phyloP scores from a whole-genome alignment of 2,888 invertebrate genomes.

The Pachliopta kotzebuea region DNA sequence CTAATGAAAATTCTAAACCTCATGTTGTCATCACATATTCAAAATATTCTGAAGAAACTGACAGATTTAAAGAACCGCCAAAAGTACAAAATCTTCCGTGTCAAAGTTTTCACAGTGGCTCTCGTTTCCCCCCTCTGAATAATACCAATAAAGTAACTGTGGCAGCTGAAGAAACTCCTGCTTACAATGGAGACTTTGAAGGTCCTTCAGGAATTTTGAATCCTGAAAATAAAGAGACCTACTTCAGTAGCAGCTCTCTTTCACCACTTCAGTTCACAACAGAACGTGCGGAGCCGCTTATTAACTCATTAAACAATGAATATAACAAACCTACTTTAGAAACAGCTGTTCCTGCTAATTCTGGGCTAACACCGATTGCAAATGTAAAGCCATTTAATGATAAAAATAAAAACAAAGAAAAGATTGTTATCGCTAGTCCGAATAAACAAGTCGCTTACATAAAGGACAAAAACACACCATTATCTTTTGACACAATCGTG shows the following conservation, averaged over 20 bases:
- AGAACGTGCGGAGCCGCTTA: background rate
- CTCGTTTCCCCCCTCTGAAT: constrained; percentile 1
- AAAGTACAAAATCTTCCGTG: constrained; percentile 11
- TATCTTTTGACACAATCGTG: background rate
- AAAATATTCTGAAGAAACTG: constrained; percentile 2
- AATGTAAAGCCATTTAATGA: background rate
- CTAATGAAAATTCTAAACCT: constrained; percentile 14
- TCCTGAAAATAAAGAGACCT: constrained; percentile 26
- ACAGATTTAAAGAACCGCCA: background rate
- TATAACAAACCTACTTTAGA: constrained; percentile 1
- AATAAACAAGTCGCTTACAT: constrained; percentile 16
- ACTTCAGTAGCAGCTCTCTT: constrained; percentile 6
- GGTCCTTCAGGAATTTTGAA: constrained; percentile 36
- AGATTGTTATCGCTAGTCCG: constrained; percentile 1
- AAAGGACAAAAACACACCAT: constrained; percentile 29
- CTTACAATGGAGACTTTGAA: constrained; percentile 53
- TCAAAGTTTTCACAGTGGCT: background rate
- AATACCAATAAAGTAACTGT: background rate
- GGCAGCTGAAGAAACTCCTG: constrained; percentile 33
- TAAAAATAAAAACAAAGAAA: constrained; percentile 2
- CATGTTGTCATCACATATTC: background rate
- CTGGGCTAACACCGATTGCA: background rate
- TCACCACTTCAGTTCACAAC: background rate
- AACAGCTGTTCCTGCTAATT: constrained; percentile 6
- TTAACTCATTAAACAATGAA: constrained; percentile 7